These are phyloP conservation scores for Potamilus streckersoni DNA, from an alignment of 1,140 invertebrate genomes.

Conservation along the genomic window DNA sequence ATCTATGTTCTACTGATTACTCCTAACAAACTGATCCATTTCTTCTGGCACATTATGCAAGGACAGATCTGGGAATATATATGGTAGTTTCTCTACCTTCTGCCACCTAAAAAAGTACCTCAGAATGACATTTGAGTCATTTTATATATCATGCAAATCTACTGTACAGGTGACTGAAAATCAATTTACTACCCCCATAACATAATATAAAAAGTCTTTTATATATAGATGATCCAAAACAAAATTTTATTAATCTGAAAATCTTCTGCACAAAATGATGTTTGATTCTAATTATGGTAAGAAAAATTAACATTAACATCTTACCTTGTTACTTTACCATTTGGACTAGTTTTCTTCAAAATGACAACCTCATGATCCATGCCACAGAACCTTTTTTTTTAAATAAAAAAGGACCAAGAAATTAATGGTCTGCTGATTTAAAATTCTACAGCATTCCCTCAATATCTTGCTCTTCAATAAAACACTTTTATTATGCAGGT, in stretches of 20 bases:
- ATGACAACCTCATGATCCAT: conserved; percentile 56
- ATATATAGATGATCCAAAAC: neutral
- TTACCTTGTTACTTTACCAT: conserved; percentile 47
- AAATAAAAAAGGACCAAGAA: too few relatives aligned
- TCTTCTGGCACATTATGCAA: too few relatives aligned
- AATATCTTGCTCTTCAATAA: too few relatives aligned
- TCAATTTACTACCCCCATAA: neutral
- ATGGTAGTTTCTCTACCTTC: too few relatives aligned
- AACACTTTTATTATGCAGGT: too few relatives aligned
- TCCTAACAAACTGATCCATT: too few relatives aligned
- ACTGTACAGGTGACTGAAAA: neutral
- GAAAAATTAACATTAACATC: neutral
- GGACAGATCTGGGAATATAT: too few relatives aligned
- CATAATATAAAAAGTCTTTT: neutral
- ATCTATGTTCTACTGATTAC: too few relatives aligned
- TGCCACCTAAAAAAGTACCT: too few relatives aligned
- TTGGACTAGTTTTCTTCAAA: conserved; percentile 44
- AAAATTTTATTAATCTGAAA: neutral
- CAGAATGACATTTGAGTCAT: too few relatives aligned
- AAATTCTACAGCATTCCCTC: too few relatives aligned
- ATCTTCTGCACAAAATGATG: neutral
- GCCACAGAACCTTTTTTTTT: conserved; percentile 49
- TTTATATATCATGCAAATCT: neutral
- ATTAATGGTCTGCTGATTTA: too few relatives aligned
- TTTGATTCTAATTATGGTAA: neutral